Conservation (phyloP, 2,888 invertebrate genomes). For the Caenorhabditis virilis region DNA sequence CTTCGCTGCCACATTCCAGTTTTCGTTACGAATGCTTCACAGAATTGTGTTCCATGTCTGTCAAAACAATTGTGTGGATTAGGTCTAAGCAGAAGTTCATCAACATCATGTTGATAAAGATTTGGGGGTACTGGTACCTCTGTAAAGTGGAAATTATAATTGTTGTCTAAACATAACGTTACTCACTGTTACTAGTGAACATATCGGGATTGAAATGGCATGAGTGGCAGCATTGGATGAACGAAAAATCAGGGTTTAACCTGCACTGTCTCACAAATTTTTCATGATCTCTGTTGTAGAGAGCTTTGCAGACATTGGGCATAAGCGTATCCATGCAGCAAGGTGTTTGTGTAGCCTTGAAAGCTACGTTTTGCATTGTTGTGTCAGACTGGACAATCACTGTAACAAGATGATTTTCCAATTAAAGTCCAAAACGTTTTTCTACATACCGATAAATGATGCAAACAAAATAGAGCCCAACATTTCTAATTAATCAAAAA, state of each 20-base stretch:
- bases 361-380: conserved; percentile 38
- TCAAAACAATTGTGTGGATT: conserved; percentile 51
- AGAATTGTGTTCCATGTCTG: conserved; percentile 51
- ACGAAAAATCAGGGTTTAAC: conserved; percentile 56
- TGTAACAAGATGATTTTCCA: too few species aligned
- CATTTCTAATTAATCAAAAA: not conserved
- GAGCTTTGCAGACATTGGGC: conserved; percentile 50
- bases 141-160: too few species aligned
- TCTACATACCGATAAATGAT: too few species aligned
- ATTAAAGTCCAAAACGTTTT: too few species aligned
- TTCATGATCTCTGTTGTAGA: conserved; percentile 53
- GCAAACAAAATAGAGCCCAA: not conserved
- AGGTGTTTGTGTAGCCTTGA: conserved; percentile 54
- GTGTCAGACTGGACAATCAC: conserved; percentile 14
- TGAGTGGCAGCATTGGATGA: conserved; percentile 61
- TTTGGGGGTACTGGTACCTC: conserved; percentile 44
- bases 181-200: conserved; percentile 43
- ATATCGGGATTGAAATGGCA: conserved; percentile 58
- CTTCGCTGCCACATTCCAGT: conserved; percentile 46
- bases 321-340: conserved; percentile 58
- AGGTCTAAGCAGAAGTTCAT: conserved; percentile 46
- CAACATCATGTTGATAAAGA: conserved; percentile 56
- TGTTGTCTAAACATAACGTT: too few species aligned
- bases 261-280: conserved; percentile 55
- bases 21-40: conserved; percentile 48